These are phyloP conservation scores for Artibeus lituratus DNA, from an alignment of 2,797 vertebrate genomes.

Conservation along the genomic window DNA sequence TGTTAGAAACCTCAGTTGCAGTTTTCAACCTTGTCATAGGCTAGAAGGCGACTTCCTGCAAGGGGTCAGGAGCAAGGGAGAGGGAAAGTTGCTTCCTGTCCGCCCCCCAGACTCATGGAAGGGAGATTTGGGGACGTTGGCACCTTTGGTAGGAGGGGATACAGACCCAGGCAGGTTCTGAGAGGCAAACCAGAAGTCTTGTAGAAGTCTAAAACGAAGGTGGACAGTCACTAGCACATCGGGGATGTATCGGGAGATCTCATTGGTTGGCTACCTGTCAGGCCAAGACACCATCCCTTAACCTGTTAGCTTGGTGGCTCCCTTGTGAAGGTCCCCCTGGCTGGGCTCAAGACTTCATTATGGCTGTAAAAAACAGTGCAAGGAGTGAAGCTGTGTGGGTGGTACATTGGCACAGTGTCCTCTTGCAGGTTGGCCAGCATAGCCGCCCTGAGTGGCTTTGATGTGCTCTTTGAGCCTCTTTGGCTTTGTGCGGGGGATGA, in stretches of 20 bases:
- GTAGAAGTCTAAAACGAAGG: background rate
- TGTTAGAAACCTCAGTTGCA: background rate
- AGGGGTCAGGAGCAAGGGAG: too few species aligned
- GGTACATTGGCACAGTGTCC: fast-evolving
- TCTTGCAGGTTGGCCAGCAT: background rate
- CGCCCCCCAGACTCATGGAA: background rate
- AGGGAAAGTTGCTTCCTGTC: background rate
- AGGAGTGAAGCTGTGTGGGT: background rate
- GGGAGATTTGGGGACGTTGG: background rate
- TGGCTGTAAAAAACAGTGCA: background rate
- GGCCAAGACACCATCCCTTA: background rate
- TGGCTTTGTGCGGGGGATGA: background rate
- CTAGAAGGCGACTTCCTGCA: background rate
- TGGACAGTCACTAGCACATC: background rate
- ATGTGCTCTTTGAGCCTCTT: slow-evolving; percentile 20
- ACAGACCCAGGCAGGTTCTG: background rate
- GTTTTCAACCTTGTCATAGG: background rate
- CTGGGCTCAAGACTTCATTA: background rate
- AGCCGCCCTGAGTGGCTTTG: background rate
- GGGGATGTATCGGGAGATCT: background rate
- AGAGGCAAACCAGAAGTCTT: background rate
- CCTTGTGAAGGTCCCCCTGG: background rate
- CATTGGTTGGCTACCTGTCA: background rate
- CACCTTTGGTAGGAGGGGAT: background rate
- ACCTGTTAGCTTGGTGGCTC: background rate